Percentiles rank a stretch among this genome's conserved stretches.
Conservation (phyloP, 1,140 invertebrate genomes). For the Agrypnia vestita region DNA sequence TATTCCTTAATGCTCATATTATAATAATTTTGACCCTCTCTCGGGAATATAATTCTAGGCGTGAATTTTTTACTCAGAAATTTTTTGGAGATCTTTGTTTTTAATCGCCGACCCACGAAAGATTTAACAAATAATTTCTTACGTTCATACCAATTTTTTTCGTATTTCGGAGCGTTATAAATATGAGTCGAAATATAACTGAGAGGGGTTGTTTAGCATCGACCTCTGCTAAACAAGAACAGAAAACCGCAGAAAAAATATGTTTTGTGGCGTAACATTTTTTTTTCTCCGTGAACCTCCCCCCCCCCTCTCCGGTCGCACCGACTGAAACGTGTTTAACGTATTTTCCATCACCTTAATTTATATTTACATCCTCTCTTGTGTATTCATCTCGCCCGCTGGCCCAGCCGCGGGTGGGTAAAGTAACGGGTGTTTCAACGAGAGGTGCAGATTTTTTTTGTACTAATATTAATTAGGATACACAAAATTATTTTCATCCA, state of each 20-base stretch:
- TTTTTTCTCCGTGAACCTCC: constrained; percentile 6
- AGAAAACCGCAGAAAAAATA: constrained; percentile 4
- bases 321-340: constrained; percentile 15
- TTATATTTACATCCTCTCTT: constrained; percentile 43
- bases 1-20: too few relatives aligned
- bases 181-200: not conserved
- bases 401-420: not conserved
- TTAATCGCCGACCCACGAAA: too few relatives aligned
- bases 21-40: too few relatives aligned
- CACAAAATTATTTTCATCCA: too few relatives aligned
- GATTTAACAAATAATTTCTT: too few relatives aligned
- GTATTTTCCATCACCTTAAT: constrained; percentile 41
- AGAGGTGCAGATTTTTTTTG: too few relatives aligned
- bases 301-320: not conserved
- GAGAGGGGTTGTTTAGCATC: not conserved
- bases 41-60: too few relatives aligned
- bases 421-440: too few relatives aligned
- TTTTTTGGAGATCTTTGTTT: too few relatives aligned
- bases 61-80: too few relatives aligned
- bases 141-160: too few relatives aligned
- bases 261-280: constrained; percentile 3
- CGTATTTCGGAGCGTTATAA: not conserved
- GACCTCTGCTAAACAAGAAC: not conserved
- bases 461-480: too few relatives aligned
- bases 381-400: constrained; percentile 21